These are phyloP conservation scores for Pharmacophagus antenor DNA, from an alignment of 2,888 invertebrate species.

Conservation along the genomic window DNA sequence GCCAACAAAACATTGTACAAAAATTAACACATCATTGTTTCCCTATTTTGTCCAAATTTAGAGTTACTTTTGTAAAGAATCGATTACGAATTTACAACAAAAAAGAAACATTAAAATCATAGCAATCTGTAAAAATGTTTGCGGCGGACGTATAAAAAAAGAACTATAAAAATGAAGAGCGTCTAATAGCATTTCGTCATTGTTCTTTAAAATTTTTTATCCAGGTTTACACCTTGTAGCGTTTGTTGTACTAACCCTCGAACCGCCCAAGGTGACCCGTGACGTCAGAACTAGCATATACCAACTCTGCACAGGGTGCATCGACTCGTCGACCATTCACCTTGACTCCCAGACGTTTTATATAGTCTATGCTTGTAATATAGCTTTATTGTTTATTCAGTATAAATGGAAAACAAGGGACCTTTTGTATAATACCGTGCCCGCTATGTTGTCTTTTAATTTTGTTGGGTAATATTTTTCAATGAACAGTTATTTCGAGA, in stretches of 20 bases:
- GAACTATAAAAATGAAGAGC: no score
- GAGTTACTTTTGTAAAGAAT: no score
- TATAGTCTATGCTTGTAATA: constrained; percentile 5
- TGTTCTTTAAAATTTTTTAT: no score
- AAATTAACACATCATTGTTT: no score
- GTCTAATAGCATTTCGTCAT: no score
- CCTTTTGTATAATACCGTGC: constrained; percentile 1
- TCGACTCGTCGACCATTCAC: constrained; percentile 29
- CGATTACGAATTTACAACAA: no score
- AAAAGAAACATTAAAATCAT: no score
- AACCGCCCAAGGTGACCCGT: constrained; percentile 11
- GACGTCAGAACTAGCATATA: constrained; percentile 13
- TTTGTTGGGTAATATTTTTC: constrained; percentile 7
- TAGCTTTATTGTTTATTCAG: constrained; percentile 21
- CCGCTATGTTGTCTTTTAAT: constrained; percentile 11
- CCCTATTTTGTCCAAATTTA: no score
- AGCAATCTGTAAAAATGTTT: no score
- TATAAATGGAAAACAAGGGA: constrained; percentile 7
- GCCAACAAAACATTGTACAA: no score
- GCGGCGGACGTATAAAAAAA: no score
- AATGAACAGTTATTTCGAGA: neutral
- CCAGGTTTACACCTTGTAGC: neutral
- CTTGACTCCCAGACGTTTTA: constrained; percentile 24
- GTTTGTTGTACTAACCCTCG: constrained; percentile 1
- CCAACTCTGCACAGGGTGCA: constrained; percentile 12